Conservation (phyloP, 2,113 vertebrate species). For the Atherinomorus stipes region DNA sequence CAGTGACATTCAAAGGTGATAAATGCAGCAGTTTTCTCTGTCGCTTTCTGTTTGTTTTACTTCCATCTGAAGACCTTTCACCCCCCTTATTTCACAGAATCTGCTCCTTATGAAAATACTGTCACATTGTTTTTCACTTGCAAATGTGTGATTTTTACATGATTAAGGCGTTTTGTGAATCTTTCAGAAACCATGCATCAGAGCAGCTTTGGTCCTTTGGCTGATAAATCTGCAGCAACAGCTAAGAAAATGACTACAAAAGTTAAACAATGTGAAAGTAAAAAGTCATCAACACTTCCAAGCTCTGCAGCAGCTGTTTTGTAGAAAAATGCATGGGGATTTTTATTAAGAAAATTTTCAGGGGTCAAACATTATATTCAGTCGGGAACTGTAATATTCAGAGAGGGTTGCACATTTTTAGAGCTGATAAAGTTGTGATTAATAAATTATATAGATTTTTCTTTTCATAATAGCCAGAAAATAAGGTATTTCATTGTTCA, state of each 20-base stretch:
- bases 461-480: not conserved
- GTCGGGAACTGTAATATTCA: no score
- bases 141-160: not conserved
- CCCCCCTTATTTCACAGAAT: not conserved
- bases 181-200: not conserved
- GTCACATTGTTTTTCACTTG: not conserved
- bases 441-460: not conserved
- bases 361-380: not conserved
- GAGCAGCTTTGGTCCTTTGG: not conserved
- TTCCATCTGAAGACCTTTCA: not conserved
- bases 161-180: not conserved
- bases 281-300: no score
- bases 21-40: not conserved
- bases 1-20: not conserved
- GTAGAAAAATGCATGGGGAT: no score
- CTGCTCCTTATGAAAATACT: not conserved
- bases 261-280: no score
- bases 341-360: not conserved
- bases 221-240: not conserved
- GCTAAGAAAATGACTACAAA: no score
- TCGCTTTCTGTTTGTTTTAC: slow-evolving; percentile 2
- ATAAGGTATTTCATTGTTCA: not conserved
- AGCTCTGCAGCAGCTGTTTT: no score
- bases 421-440: not conserved
- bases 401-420: not conserved